Conservation (phyloP, 64 coral and sea anemone species). For the Pocillopora verrucosa region DNA sequence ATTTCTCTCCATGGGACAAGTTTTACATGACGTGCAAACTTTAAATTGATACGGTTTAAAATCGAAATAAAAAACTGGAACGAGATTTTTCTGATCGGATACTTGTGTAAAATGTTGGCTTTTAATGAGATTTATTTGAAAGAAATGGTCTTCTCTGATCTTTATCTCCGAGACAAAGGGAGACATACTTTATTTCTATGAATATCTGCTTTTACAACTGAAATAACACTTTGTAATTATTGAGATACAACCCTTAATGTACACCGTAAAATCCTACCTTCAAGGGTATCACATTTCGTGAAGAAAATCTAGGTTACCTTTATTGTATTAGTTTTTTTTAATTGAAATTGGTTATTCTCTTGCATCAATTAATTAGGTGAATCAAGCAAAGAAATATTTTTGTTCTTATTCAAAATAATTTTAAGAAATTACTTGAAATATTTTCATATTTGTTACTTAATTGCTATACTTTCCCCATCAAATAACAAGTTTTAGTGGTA, state of each 20-base stretch:
- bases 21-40: neutral
- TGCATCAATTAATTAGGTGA: neutral
- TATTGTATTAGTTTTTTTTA: neutral
- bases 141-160: neutral
- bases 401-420: neutral
- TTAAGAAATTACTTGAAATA: neutral
- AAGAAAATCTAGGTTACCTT: neutral
- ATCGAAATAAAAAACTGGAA: neutral
- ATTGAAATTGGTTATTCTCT: neutral
- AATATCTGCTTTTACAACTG: neutral
- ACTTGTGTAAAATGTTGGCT: neutral
- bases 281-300: neutral
- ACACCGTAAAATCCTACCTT: neutral
- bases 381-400: neutral
- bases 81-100: neutral
- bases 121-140: neutral
- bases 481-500: neutral
- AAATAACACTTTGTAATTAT: neutral
- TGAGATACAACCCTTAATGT: neutral
- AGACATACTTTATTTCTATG: neutral
- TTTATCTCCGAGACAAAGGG: neutral
- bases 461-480: neutral
- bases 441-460: neutral
- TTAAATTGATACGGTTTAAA: neutral
- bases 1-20: neutral